Percentiles rank a stretch among this genome's conserved stretches.
Conservation (phyloP, 2,113 vertebrate species). For the Noctilio leporinus region DNA sequence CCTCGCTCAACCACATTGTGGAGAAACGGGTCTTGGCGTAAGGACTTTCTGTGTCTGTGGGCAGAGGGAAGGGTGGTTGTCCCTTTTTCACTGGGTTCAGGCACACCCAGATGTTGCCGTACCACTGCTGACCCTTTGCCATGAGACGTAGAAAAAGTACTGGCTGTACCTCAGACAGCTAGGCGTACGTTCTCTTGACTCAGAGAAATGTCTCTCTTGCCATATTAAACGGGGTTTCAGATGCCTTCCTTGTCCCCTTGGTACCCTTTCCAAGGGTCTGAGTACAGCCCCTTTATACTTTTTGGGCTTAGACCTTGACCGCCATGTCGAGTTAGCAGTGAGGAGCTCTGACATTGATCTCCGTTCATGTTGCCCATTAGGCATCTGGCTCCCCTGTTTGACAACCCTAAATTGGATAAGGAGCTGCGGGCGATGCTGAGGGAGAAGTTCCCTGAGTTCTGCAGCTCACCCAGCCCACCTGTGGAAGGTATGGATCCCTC, state of each 20-base stretch:
- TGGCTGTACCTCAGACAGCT: not conserved
- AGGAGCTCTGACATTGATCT: not conserved
- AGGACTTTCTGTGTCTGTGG: conserved; percentile 66
- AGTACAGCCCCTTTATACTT: not conserved
- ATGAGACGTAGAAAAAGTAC: not conserved
- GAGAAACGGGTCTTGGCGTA: conserved; percentile 98
- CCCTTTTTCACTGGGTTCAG: not conserved
- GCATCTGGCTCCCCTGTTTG: conserved; percentile 93
- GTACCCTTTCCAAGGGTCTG: not conserved
- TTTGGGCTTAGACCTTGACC: not conserved
- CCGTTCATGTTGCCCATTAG: conserved; percentile 66
- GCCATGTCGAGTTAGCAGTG: not conserved
- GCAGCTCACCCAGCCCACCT: conserved; percentile 91
- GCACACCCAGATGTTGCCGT: not conserved
- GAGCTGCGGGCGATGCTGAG: conserved; percentile 95
- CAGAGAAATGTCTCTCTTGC: not conserved
- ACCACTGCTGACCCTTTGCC: not conserved
- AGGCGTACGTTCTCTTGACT: not conserved
- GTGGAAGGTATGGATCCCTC: conserved; percentile 85
- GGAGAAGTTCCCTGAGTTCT: conserved; percentile 97
- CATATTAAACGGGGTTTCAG: not conserved
- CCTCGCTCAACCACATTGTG: conserved; percentile 97
- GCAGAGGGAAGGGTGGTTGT: not conserved
- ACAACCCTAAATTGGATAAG: conserved; percentile 97
- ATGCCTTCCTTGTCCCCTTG: not conserved